Evolutionary conservation across 2,888 invertebrate genomes (phyloP), one percentile per base, ranked within the genome.

Genomic region (Phortica magna): DNA sequence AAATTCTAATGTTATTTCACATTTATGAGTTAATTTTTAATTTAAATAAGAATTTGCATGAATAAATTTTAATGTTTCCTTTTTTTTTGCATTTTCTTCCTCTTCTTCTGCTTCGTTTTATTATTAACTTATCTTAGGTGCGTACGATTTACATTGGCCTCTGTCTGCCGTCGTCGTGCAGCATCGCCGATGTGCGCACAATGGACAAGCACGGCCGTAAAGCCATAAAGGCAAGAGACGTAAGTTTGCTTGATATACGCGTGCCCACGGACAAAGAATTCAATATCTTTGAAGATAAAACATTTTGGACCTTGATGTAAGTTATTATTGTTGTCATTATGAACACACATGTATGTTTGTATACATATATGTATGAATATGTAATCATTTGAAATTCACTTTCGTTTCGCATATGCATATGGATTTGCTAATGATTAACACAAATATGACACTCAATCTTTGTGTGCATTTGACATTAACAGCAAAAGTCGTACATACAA

Each of bases 81-180:
- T 19, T 22, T 22, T n/a, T 17, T 61, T 61, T n/a, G 7, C n/a
- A 43, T 6, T 12, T 43, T 17, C n/a, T n/a, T 55, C 55, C n/a
- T 42, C 2, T 12, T 42, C 42, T 67, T 14, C 14, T 7, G 7
- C 0, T 12, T 42, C 7, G 42, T 14, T 4, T 10, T 48, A 17
- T 39, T 19, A 9, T 61, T 61, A 19, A 2, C 2, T 10, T 39
- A 5, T n/a, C 10, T 73, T 90, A 96, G 96, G 93, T 94, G 55
- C 94, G 95, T 88, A 94, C 94, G 4, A 92, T 97, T 67, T 95
- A 96, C 86, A 92, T 96, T 6, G 97, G 97, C 0, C 91, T 96
- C 14, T 97, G 97, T 88, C 92, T 97, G 75, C 97, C 97, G 14
- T 93, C 93, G 73, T 93, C 94, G 7, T 97, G 97, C 89, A 92